These are phyloP conservation scores for Drosophila formosana DNA, from an alignment of 2,888 invertebrate genomes.

Conservation along the genomic window DNA sequence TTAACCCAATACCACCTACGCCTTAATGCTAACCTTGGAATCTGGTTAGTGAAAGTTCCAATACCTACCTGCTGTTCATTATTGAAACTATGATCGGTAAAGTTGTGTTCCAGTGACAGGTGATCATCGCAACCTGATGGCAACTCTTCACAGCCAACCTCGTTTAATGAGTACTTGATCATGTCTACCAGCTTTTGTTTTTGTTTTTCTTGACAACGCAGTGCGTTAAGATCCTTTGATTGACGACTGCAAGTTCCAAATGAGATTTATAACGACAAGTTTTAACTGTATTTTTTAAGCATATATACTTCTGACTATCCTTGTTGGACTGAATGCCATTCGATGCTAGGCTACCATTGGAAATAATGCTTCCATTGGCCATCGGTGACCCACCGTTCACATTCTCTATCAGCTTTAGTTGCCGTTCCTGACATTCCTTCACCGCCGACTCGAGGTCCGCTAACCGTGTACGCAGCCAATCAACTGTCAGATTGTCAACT, in stretches of 20 bases:
- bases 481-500: constrained; percentile 96
- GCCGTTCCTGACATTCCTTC: constrained; percentile 91
- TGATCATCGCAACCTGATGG: constrained; percentile 94
- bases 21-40: constrained; percentile 35
- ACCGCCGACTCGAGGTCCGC: constrained; percentile 92
- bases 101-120: constrained; percentile 86
- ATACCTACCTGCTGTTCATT: constrained; percentile 88
- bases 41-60: background rate
- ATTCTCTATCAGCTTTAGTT: constrained; percentile 87
- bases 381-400: constrained; percentile 84
- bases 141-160: constrained; percentile 94
- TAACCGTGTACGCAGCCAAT: constrained; percentile 93
- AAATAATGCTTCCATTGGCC: constrained; percentile 86
- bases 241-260: constrained; percentile 65
- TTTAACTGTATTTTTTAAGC: background rate
- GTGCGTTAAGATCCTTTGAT: constrained; percentile 91
- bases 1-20: constrained; percentile 50
- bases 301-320: constrained; percentile 82
- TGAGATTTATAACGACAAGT: background rate
- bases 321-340: constrained; percentile 86
- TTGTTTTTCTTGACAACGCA: constrained; percentile 93
- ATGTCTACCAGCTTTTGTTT: constrained; percentile 93
- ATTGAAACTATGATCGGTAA: constrained; percentile 86
- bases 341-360: constrained; percentile 77
- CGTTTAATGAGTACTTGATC: constrained; percentile 93